Evolutionary conservation across 2,888 invertebrate genomes (phyloP), one percentile per base, ranked within the genome.

Genomic region (Euphydryas editha): DNA sequence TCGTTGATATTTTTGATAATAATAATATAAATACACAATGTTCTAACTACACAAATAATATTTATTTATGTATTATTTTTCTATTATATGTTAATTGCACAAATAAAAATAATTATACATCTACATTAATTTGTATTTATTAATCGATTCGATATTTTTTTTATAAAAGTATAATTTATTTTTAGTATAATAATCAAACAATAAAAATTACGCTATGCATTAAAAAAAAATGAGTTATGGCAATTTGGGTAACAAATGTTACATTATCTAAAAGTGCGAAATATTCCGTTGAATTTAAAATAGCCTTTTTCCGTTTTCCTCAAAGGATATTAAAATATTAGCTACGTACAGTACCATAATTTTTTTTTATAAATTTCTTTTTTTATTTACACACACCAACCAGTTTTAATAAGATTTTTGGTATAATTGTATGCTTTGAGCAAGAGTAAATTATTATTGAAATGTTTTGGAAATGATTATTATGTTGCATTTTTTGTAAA

Each of bases 1-100:
- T 90, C 84, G 75, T 83, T 83, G 79, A 80, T 81, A 80, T 79
- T 75, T 75, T 78, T 76, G 73, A 73, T 64, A 68, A 60, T 68
- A 64, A 54, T 44, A 44, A 37, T 67, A 67, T 59, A 30, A 7
- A 24, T 24, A 47, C n/a, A 64, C 24, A 47, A 62, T 39, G 49
- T 57, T 39, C 56, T 57, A 57, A 15, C 47, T 62, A 62, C 57
- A 57, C 47, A 57, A 57, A 24, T 46, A 11, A 37, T 21, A 37
- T 42, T 42, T 24, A 62, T 37, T n/a, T 6, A 42, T 49, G 36
- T 37, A 36, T 17, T 10, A 47, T 20, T 47, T 47, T 24, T 51
- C 24, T 51, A n/a, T 24, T 24, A 6, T 51, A 24, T 24, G 21
- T 51, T 15, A n/a, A 44, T 44, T 51, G 49, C 49, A 51, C 51